Conservation (phyloP, 2,797 vertebrate genomes). For the Gallinago stenura region DNA sequence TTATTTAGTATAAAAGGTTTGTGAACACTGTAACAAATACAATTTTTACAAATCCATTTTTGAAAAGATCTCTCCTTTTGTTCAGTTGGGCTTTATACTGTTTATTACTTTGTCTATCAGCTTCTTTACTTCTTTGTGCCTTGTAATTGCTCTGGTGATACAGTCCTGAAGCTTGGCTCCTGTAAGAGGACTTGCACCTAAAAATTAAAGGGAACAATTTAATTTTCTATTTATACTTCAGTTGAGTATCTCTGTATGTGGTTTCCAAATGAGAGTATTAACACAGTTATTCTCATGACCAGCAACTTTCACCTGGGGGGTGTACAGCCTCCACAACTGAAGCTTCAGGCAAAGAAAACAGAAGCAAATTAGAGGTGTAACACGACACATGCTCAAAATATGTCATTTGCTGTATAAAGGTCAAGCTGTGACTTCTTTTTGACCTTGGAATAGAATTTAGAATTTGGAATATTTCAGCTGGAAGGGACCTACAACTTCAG, state of each 20-base stretch:
- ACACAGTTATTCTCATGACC: neutral
- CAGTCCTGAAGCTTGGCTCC: conserved; percentile 94
- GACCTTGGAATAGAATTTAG: neutral
- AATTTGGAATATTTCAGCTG: neutral
- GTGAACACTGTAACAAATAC: conserved; percentile 90
- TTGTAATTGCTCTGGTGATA: conserved; percentile 86
- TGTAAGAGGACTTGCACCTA: conserved; percentile 88
- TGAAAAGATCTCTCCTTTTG: conserved; percentile 51
- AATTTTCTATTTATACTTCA: neutral
- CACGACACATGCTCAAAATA: neutral
- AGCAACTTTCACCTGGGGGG: neutral
- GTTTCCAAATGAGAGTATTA: neutral
- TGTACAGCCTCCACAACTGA: neutral
- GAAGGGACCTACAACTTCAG: neutral
- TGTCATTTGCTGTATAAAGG: neutral
- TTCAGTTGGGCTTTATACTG: conserved; percentile 83
- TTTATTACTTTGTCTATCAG: conserved; percentile 88
- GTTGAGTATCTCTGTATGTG: neutral
- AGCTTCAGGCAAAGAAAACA: neutral
- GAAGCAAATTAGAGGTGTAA: neutral
- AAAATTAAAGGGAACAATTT: neutral
- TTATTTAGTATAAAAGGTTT: conserved; percentile 91
- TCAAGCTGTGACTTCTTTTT: neutral
- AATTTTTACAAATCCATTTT: conserved; percentile 89
- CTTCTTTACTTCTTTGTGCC: conserved; percentile 91